Base-by-base conservation (phyloP, 2,888 invertebrate species). In the Caenorhabditis panamensis region DNA sequence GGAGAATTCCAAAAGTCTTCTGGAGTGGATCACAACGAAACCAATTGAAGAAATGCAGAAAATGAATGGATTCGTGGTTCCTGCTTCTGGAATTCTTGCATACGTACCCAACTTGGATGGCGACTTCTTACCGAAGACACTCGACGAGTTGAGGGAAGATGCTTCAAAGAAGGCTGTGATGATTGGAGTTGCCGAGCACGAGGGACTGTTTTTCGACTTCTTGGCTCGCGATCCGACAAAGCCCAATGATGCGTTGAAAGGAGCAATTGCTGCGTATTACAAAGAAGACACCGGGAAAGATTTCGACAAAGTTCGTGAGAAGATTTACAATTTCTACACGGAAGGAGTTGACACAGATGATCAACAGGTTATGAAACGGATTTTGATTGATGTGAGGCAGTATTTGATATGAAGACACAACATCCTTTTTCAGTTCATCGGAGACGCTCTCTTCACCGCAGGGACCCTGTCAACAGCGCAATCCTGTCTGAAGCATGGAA, bases 71-170 rank as follows among this genome's bases (percentile, higher is more conserved):
- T n/a, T n/a, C n/a, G n/a, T n/a, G n/a, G n/a, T n/a, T n/a, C 20
- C n/a, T 2, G 59, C 51, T 8, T 71, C 82, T 24, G 75, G 79
- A 4, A 62, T 69, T 11, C n/a, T 86, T 41, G 54, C 58, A 11
- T 78, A 84, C n/a, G 81, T 82, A 5, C 84, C 86, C 6, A 82
- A 75, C n/a, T n/a, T n/a, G n/a, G 86, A 86, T 53, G 86, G 79
- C 0, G 79, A 79, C 36, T 79, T 79, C 31, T 54, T 79, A 0
- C 62, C 79, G 20, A 72, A 72, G 28, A 67, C 72, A 20, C 18
- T 79, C 9, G 79, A 72, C 26, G 79, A 72, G 37, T 26, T 79
- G 49, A 28, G 79, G 26, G 56, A 58, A 79, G 79, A 79, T 16
- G 66, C 79, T 6, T 67, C 66, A 18, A 67, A 68, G 47, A 79